Conservation (phyloP, 1,140 invertebrate species). For the Akabosia matsudoensis region DNA sequence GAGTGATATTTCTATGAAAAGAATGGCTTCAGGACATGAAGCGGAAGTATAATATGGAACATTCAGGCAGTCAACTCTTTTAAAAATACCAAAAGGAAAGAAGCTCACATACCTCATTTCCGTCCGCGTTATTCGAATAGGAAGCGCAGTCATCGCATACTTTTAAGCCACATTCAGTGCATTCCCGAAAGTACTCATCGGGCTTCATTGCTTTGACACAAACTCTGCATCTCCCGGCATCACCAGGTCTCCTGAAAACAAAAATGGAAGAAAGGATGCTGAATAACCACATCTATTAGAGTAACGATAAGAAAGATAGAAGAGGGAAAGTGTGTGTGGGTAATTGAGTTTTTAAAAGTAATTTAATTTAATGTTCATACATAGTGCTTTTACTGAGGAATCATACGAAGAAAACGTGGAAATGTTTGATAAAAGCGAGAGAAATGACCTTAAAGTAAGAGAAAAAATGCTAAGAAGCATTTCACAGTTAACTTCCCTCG, state of each 20-base stretch:
- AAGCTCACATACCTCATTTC: slow-evolving; percentile 61
- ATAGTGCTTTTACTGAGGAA: too few relatives aligned
- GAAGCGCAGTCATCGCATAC: slow-evolving; percentile 89
- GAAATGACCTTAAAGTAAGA: not conserved
- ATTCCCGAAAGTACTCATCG: slow-evolving; percentile 76
- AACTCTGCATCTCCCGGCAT: slow-evolving; percentile 69
- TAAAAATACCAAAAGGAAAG: not conserved
- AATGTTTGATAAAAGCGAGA: too few relatives aligned
- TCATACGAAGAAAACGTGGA: too few relatives aligned
- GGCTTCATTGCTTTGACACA: slow-evolving; percentile 81
- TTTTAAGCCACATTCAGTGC: slow-evolving; percentile 79
- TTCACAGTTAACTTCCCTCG: not conserved
- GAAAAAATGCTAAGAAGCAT: not conserved
- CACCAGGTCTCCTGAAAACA: slow-evolving; percentile 43
- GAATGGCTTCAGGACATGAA: too few relatives aligned
- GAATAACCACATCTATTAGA: not conserved
- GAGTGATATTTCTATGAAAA: too few relatives aligned
- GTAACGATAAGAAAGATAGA: not conserved
- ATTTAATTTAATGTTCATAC: too few relatives aligned
- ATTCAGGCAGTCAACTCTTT: too few relatives aligned
- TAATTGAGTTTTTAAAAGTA: not conserved
- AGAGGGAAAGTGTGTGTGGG: not conserved
- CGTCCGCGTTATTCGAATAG: slow-evolving; percentile 76
- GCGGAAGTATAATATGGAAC: too few relatives aligned
- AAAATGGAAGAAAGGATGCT: not conserved